Percentiles rank a stretch among this genome's conserved stretches.
phyloP scores from a whole-genome alignment of 1,140 invertebrate species.

The Drosophila ficusphila region DNA sequence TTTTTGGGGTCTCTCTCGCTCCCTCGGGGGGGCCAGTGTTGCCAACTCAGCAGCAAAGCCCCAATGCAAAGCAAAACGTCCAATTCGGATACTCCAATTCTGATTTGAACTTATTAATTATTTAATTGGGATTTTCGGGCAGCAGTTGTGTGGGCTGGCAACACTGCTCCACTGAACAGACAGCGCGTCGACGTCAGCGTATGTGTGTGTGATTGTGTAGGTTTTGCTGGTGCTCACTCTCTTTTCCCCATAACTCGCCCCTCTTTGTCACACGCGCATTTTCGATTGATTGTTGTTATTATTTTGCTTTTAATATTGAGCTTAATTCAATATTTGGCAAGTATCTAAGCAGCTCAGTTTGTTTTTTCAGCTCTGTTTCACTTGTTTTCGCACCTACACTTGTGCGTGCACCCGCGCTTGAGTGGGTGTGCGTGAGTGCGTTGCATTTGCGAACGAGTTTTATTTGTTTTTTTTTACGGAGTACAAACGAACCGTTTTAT shows the following conservation, averaged over 20 bases:
- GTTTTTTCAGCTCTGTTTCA: conserved; percentile 7
- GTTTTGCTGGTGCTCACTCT: conserved; percentile 7
- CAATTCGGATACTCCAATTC: conserved; percentile 14
- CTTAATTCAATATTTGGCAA: conserved; percentile 58
- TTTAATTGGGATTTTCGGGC: conserved; percentile 15
- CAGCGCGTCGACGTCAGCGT: conserved; percentile 56
- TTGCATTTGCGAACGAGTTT: neutral
- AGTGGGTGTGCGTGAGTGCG: conserved; percentile 4
- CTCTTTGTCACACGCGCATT: conserved; percentile 63
- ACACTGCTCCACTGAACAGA: conserved; percentile 49
- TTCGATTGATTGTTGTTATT: conserved; percentile 64
- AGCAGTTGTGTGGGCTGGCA: conserved; percentile 17
- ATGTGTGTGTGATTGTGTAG: conserved; percentile 13
- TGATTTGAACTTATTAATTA: conserved; percentile 22
- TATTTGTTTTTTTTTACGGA: neutral
- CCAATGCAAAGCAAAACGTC: conserved; percentile 32
- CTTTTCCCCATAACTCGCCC: neutral
- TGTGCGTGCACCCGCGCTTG: neutral
- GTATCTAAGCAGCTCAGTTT: conserved; percentile 28
- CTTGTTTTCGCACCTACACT: conserved; percentile 30
- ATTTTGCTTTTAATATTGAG: conserved; percentile 42
- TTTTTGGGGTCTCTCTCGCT: conserved; percentile 28
- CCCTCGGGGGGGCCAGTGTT: conserved; percentile 45
- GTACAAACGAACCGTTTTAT: conserved; percentile 12
- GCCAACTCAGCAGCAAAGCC: conserved; percentile 56